phyloP scores from a whole-genome alignment of 92 coral and sea anemone species.

The Porites evermanni region DNA sequence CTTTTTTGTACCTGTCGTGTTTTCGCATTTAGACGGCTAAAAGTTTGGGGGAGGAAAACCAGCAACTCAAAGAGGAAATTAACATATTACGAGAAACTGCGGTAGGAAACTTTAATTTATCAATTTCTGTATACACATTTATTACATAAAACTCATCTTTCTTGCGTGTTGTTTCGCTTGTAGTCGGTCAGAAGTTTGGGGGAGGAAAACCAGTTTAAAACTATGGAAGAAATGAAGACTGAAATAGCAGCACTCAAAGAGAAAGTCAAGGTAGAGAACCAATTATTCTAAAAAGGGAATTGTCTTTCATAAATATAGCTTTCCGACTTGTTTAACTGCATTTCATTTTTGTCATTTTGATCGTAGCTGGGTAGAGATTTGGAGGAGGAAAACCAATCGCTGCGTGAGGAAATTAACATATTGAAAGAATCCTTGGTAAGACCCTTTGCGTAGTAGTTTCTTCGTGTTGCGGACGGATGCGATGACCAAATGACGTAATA shows the following conservation, averaged over 20 bases:
- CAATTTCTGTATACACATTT: neutral
- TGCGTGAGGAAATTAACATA: slow-evolving; percentile 17
- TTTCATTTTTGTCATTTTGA: too few species aligned
- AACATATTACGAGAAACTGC: neutral
- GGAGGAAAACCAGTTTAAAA: neutral
- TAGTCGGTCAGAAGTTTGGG: neutral
- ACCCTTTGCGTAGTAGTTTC: neutral
- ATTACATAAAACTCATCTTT: neutral
- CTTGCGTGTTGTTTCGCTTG: neutral
- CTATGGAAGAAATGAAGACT: too few species aligned
- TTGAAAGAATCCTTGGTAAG: slow-evolving; percentile 1
- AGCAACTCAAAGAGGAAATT: slow-evolving; percentile 25
- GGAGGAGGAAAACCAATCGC: neutral
- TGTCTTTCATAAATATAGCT: neutral
- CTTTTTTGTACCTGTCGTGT: too few species aligned
- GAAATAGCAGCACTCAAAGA: neutral
- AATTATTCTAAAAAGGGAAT: neutral
- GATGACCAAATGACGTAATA: too few species aligned
- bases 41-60: neutral
- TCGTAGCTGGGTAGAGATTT: too few species aligned
- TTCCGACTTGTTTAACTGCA: too few species aligned
- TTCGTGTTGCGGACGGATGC: too few species aligned
- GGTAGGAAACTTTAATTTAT: neutral
- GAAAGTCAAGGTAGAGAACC: neutral
- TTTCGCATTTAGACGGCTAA: too few species aligned